Base-by-base conservation (phyloP, 2,113 vertebrate species). In the Sigmodon hispidus region DNA sequence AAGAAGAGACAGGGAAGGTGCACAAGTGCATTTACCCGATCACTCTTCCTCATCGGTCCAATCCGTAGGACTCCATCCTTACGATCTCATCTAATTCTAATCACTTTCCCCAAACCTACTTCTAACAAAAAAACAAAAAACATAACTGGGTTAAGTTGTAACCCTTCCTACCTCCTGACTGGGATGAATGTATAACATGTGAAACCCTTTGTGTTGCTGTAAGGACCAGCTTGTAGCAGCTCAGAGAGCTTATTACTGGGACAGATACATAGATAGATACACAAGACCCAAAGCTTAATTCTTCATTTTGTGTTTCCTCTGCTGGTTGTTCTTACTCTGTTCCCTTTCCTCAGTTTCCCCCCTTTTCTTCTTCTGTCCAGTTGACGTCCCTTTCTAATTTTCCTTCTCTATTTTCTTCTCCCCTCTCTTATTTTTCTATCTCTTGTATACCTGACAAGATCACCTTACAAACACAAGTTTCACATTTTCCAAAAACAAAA, bases 181-280 rank as follows among this genome's bases (percentile, higher is more conserved):
- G 36, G 29, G 36, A 75, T 83, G 21, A 75, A 75, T 26, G 43
- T 89, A 15, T 89, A 43, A 29, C 21, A 36, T 45, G 21, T 13
- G 43, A 63, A 72, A 55, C 26, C 85, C n/a, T 72, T 7, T 72
- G 69, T 22, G n/a, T 19, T 72, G 17, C 69, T 40, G n/a, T 72
- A 26, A 72, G 15, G 69, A n/a, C 69, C 16, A 1, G 34, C n/a
- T 40, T 19, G 10, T n/a, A 40, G 36, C n/a, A 40, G 57, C 69
- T 40, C n/a, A 72, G 69, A 22, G 69, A 72, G 16, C 5, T 31
- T 67, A 67, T 31, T 2, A 5, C 13, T 36, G 65, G 9, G 34
- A 31, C 7, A 70, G 16, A 70, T 1, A 0, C 17, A n/a, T 16
- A 1, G 3, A n/a, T 36, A 40, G 3, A n/a, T 36, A 40, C 36